Evolutionary conservation across 2,113 vertebrate species (phyloP), one percentile per base, ranked within the genome.

Genomic region (Lampris megalopsis): DNA sequence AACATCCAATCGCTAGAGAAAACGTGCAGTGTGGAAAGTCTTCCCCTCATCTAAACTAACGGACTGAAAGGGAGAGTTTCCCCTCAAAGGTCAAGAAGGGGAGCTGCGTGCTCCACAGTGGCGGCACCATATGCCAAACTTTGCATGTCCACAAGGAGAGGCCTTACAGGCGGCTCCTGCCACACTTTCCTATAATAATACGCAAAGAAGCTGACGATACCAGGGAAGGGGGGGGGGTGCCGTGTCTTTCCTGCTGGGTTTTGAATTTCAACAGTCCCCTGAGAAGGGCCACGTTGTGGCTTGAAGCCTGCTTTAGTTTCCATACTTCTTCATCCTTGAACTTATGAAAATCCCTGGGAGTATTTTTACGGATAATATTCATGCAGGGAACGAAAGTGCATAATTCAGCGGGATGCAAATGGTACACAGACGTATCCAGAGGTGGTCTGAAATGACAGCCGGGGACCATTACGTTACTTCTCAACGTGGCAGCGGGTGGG

Each of bases 321-420:
- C 45, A 36, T 9, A 61, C 75, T 52, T 68, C 60, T 57, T 35
- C 82, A 74, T 79, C 75, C 84, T 81, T 90, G 79, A 88, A 89
- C 73, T 88, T 68, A 3, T 75, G 58, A 48, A 81, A 81, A 89
- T 63, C 67, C 85, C 86, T 79, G 13, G 0, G 80, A 81, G 85
- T 87, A 81, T 83, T 76, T 24, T 90, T 80, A 73, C 10, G 13
- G 60, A 58, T 89, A 84, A 83, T 81, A 75, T 83, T 81, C 88
- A 83, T 76, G 61, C 24, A 83, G 78, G 84, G 86, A 82, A 85
- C 89, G 87, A 86, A 86, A 88, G 63, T 74, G 61, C 77, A 72
- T 68, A 60, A 78, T 88, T 88, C 88, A 92, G 92, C 92, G 87
- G 88, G 82, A 85, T 91, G 85, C 80, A 78, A 79, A 86, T 66